Evolutionary conservation across 2,888 invertebrate species (phyloP), one percentile per base, ranked within the genome.

Genomic region (Xanthorhoe designata): DNA sequence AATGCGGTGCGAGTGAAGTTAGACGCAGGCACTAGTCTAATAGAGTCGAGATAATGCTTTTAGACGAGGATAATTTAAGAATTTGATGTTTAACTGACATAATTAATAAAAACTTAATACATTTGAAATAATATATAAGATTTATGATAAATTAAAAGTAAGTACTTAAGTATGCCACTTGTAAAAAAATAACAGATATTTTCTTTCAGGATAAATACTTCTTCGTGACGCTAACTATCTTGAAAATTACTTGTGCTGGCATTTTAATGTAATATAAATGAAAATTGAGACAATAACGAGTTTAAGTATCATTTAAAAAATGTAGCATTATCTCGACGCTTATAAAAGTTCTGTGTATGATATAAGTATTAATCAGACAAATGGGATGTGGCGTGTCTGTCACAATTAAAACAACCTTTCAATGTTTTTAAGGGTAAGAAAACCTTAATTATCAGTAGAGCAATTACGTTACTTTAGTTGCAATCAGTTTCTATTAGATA

Each of bases 1-100:
- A 91, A 92, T 83, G 86, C 81, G 76, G 87, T 91, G 92, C 90
- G 78, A 68, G 91, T 89, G 89, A 51, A 71, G 88, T 91, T 91
- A 89, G 83, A 79, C 79, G 83, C 81, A 82, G 81, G 80, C 79
- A 80, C 70, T 75, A 74, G 77, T 75, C 72, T 67, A 71, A 71
- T 18, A 29, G 72, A 60, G 72, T 70, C 68, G 64, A 61, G 67
- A 64, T 61, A 62, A 24, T 35, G 35, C 15, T 42, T 42, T 42
- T 42, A 42, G 10, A 13, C 2, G 1, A 13, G 3, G 35, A 8
- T 1, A 13, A 13, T 13, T 10, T 13, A 32, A 32, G 4, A 4
- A 7, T 4, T 32, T 5, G 7, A 32, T 6, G 2, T 24, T 24
- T 24, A 24, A 24, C 32, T 42, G 42, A 42, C 42, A 42, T n/a